These are phyloP conservation scores for Rhopilema esculentum DNA, from an alignment of 30 jellyfish, hydroid and myxozoan genomes.

Conservation along the genomic window DNA sequence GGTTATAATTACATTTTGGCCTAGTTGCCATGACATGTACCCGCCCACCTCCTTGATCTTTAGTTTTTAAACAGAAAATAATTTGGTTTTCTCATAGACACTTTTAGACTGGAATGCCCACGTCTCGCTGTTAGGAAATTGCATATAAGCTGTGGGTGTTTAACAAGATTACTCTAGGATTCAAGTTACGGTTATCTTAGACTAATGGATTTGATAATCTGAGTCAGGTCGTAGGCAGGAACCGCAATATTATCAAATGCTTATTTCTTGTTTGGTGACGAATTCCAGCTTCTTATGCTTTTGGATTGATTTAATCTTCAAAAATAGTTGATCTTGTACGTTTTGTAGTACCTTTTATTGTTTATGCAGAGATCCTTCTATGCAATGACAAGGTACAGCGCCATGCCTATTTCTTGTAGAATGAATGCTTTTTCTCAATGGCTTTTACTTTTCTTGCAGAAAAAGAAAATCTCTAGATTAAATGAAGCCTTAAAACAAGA, in stretches of 20 bases:
- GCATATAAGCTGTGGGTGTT: neutral
- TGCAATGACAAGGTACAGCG: neutral
- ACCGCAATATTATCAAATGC: neutral
- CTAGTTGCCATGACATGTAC: too few relatives aligned
- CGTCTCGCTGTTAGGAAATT: neutral
- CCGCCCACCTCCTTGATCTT: too few relatives aligned
- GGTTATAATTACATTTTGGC: too few relatives aligned
- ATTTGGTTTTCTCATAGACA: neutral
- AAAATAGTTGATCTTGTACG: too few relatives aligned
- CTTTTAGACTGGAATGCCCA: neutral
- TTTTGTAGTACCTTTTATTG: too few relatives aligned
- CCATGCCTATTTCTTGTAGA: neutral
- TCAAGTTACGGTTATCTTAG: neutral
- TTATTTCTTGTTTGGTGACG: neutral
- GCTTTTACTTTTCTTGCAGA: slow-evolving; percentile 47
- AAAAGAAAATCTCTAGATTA: slow-evolving; percentile 73
- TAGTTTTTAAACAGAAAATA: too few relatives aligned
- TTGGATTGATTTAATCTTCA: too few relatives aligned
- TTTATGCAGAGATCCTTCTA: neutral
- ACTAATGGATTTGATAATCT: neutral
- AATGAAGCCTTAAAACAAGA: slow-evolving; percentile 85
- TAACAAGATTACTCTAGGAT: neutral
- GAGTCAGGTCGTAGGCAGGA: neutral
- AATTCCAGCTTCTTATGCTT: too few relatives aligned
- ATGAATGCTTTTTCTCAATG: neutral